Conservation (phyloP, 1,140 invertebrate genomes). For the Maniola jurtina region DNA sequence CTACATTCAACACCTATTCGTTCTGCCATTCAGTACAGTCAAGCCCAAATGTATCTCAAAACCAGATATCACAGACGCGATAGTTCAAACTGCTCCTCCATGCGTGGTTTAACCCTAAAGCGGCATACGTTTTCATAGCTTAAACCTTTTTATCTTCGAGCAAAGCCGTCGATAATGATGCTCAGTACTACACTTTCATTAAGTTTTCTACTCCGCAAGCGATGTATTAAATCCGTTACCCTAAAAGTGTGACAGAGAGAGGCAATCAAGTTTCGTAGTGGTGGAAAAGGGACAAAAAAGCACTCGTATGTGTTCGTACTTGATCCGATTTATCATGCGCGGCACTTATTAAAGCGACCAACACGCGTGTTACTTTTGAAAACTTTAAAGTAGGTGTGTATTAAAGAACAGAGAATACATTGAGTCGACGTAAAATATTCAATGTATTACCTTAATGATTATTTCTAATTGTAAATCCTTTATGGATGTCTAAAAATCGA, state of each 20-base stretch:
- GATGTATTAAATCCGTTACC: conserved; percentile 56
- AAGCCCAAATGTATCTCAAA: conserved; percentile 20
- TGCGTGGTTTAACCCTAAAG: conserved; percentile 51
- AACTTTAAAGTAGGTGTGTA: conserved; percentile 58
- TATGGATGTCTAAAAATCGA: too few relatives aligned
- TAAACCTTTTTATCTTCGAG: conserved; percentile 64
- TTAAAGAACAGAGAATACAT: conserved; percentile 40
- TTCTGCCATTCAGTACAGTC: conserved; percentile 8
- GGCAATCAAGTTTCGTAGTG: conserved; percentile 27
- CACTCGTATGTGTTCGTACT: conserved; percentile 39
- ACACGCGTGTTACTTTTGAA: conserved; percentile 61
- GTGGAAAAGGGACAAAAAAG: conserved; percentile 43
- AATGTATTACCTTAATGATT: background rate
- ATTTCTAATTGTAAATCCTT: too few relatives aligned
- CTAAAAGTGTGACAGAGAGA: conserved; percentile 41
- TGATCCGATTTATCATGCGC: conserved; percentile 73
- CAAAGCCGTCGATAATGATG: conserved; percentile 70
- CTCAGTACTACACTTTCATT: conserved; percentile 67
- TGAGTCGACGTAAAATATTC: conserved; percentile 37
- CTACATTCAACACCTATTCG: conserved; percentile 5
- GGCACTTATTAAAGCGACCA: conserved; percentile 72
- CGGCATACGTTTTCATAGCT: conserved; percentile 65
- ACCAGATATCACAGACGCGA: conserved; percentile 16
- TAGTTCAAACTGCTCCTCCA: conserved; percentile 43
- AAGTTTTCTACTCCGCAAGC: conserved; percentile 64